A percentile compares a stretch with the other conserved stretches of the same genome.
Conservation (phyloP, 2,888 invertebrate genomes). For the Nephrotoma flavescens region DNA sequence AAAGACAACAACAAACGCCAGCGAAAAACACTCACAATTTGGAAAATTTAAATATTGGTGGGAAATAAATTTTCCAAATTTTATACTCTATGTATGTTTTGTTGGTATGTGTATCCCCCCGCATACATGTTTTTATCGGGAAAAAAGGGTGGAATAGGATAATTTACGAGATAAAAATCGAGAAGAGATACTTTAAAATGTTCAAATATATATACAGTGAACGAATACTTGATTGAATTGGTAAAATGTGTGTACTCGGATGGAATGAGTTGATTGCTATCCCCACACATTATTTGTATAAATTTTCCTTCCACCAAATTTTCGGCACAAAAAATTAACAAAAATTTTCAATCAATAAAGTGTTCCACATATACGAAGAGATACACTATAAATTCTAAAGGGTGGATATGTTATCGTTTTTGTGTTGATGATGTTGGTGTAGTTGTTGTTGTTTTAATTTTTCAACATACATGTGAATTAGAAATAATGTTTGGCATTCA, state of each 20-base stretch:
- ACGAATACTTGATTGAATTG: not conserved
- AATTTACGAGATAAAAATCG: slow-evolving; percentile 4
- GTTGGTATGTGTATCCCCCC: not conserved
- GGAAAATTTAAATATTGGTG: slow-evolving; percentile 2
- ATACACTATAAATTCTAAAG: not conserved
- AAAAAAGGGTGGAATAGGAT: not conserved
- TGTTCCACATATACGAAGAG: not conserved
- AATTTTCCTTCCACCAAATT: not conserved
- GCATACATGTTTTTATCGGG: not conserved
- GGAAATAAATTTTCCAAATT: slow-evolving; percentile 3
- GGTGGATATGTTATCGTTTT: not conserved
- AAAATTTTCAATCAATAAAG: not conserved
- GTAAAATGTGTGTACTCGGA: not conserved
- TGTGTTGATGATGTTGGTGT: not conserved
- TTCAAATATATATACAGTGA: not conserved
- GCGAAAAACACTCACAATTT: not conserved
- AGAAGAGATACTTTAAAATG: slow-evolving; percentile 2
- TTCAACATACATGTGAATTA: not conserved
- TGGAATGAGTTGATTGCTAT: not conserved
- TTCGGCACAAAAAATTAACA: not conserved
- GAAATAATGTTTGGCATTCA: not conserved
- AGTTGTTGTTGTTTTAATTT: not conserved
- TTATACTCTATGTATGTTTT: not conserved
- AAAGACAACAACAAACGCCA: not conserved
- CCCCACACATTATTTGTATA: not conserved